phyloP scores from a whole-genome alignment of 2,113 vertebrate genomes.

The Sterrhoptilus dennistouni region DNA sequence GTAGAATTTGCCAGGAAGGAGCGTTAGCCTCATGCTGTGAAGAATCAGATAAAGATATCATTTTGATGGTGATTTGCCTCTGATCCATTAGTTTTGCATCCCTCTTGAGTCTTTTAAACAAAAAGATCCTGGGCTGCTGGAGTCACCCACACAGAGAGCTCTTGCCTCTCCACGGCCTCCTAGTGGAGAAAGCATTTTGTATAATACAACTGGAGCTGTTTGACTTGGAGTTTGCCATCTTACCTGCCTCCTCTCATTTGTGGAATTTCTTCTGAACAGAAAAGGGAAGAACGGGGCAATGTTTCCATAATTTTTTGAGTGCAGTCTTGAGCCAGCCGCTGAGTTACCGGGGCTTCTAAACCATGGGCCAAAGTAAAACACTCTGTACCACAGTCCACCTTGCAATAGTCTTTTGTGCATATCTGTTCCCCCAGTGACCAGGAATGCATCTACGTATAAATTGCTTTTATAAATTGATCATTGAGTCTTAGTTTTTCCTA shows the following conservation, averaged over 20 bases:
- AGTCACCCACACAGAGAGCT: neutral
- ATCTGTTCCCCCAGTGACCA: neutral
- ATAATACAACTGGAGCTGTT: neutral
- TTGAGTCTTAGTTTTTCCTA: neutral
- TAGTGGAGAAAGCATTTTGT: neutral
- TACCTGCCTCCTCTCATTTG: neutral
- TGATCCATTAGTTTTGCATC: neutral
- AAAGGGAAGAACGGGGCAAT: neutral
- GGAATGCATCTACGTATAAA: neutral
- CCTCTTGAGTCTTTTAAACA: neutral
- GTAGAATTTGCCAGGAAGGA: neutral
- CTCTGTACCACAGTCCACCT: neutral
- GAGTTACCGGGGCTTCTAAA: neutral
- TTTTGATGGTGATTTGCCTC: neutral
- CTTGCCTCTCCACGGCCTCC: neutral
- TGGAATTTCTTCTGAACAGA: neutral
- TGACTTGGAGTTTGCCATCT: neutral
- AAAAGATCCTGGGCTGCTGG: neutral
- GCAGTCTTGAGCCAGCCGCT: neutral
- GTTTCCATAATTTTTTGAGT: neutral
- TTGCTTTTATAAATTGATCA: neutral
- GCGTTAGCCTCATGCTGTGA: neutral
- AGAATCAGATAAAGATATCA: neutral
- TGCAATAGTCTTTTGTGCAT: neutral
- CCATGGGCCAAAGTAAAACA: neutral